phyloP scores from a whole-genome alignment of 2,797 vertebrate species.

The Lutjanus argentimaculatus region DNA sequence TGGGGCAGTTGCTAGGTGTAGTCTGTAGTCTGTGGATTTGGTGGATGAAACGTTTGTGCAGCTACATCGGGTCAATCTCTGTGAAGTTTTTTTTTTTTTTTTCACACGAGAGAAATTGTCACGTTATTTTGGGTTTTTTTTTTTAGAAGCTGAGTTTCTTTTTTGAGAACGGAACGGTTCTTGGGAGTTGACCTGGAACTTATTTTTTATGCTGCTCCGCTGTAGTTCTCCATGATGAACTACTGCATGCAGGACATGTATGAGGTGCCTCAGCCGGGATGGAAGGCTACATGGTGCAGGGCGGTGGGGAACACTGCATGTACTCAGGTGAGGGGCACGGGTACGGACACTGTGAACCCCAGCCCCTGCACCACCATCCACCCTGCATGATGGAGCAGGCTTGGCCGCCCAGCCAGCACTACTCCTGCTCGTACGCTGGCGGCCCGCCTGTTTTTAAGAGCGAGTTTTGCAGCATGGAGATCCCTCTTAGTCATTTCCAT shows the following conservation, averaged over 20 bases:
- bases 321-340: slow-evolving; percentile 89
- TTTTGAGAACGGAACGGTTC: not conserved
- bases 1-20: slow-evolving; percentile 73
- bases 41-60: slow-evolving; percentile 84
- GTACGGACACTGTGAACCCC: slow-evolving; percentile 89
- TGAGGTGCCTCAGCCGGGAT: slow-evolving; percentile 88
- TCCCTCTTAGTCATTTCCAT: slow-evolving; percentile 92
- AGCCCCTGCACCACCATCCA: slow-evolving; percentile 90
- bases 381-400: slow-evolving; percentile 95
- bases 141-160: not conserved
- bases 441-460: slow-evolving; percentile 88
- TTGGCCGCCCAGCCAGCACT: slow-evolving; percentile 92
- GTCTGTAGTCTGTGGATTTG: slow-evolving; percentile 77
- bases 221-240: slow-evolving; percentile 86
- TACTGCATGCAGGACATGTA: slow-evolving; percentile 93
- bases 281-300: slow-evolving; percentile 88
- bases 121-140: not conserved
- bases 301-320: slow-evolving; percentile 90
- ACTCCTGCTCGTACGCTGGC: slow-evolving; percentile 90
- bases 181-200: not conserved
- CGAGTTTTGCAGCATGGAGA: slow-evolving; percentile 93
- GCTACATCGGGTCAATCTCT: slow-evolving; percentile 77
- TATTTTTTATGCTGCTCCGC: slow-evolving; percentile 24
- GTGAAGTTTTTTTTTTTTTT: not conserved
- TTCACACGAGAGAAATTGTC: not conserved